A percentile compares a stretch with the other conserved stretches of the same genome.
Conservation (phyloP, 1,140 invertebrate genomes). For the Aphelenchoides besseyi region DNA sequence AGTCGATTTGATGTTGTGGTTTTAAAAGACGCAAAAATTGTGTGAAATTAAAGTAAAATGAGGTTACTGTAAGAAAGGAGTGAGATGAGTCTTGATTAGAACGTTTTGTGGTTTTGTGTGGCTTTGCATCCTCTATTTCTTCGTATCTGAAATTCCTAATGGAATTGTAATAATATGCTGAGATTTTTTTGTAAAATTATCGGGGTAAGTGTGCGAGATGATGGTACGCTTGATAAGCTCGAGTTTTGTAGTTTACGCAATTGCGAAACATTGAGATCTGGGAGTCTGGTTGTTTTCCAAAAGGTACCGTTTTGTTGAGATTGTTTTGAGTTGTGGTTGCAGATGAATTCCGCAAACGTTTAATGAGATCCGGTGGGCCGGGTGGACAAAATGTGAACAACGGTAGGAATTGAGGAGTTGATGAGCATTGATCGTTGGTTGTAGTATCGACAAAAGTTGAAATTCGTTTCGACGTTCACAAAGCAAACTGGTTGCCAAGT, state of each 20-base stretch:
- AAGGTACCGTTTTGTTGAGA: not conserved
- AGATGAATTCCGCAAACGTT: constrained; percentile 39
- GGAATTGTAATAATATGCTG: too few species aligned
- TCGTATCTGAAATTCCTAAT: too few species aligned
- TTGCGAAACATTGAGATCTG: not conserved
- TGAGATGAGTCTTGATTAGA: too few species aligned
- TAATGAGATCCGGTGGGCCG: constrained; percentile 31
- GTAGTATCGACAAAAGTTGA: constrained; percentile 52
- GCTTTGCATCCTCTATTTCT: too few species aligned
- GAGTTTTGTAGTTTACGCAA: not conserved
- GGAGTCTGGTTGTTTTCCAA: not conserved
- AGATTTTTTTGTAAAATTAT: too few species aligned
- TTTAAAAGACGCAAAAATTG: too few species aligned
- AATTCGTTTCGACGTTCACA: constrained; percentile 38
- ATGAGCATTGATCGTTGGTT: constrained; percentile 25
- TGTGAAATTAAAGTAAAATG: too few species aligned
- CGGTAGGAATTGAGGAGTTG: constrained; percentile 21
- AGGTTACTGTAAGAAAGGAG: too few species aligned
- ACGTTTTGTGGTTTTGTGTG: too few species aligned
- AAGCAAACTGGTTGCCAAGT: constrained; percentile 40
- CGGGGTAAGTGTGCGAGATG: too few species aligned
- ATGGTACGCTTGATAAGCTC: too few species aligned
- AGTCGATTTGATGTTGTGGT: not conserved
- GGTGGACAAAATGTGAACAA: constrained; percentile 48
- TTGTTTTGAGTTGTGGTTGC: constrained; percentile 7